Conservation (phyloP, 2,797 vertebrate genomes). For the Dallia pectoralis region DNA sequence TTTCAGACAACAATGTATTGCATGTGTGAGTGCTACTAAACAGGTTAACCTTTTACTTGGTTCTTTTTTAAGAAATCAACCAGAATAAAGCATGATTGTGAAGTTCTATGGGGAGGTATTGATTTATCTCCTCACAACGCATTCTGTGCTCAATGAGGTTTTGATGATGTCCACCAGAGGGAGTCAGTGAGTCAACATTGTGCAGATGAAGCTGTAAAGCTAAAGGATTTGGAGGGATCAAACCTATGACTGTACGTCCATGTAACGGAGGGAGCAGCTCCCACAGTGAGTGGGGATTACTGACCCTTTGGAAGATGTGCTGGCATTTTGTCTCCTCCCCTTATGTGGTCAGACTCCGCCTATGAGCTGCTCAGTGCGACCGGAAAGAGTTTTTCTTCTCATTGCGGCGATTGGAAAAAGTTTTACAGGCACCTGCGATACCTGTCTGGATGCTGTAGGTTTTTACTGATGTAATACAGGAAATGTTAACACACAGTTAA, state of each 20-base stretch:
- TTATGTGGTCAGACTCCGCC: too few species aligned
- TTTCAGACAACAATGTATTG: slow-evolving; percentile 48
- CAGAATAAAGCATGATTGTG: slow-evolving; percentile 85
- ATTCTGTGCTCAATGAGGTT: background rate
- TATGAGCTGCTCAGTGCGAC: too few species aligned
- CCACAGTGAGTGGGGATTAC: too few species aligned
- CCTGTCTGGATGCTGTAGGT: background rate
- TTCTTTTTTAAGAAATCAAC: slow-evolving; percentile 76
- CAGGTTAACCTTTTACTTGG: slow-evolving; percentile 73
- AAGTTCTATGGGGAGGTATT: slow-evolving; percentile 55
- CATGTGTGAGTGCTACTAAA: slow-evolving; percentile 55
- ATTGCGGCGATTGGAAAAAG: background rate
- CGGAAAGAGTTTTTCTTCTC: background rate
- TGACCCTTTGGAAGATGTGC: too few species aligned
- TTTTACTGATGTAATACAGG: background rate
- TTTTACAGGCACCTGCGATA: background rate
- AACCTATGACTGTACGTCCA: background rate
- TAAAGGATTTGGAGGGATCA: background rate
- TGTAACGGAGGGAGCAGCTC: background rate
- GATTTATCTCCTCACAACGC: slow-evolving; percentile 9
- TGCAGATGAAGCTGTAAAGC: background rate
- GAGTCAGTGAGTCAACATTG: slow-evolving; percentile 30
- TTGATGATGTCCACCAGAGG: slow-evolving; percentile 49
- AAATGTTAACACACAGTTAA: background rate
- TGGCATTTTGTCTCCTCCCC: too few species aligned